phyloP scores from a whole-genome alignment of 2,113 vertebrate genomes.

The Oryzias celebensis region DNA sequence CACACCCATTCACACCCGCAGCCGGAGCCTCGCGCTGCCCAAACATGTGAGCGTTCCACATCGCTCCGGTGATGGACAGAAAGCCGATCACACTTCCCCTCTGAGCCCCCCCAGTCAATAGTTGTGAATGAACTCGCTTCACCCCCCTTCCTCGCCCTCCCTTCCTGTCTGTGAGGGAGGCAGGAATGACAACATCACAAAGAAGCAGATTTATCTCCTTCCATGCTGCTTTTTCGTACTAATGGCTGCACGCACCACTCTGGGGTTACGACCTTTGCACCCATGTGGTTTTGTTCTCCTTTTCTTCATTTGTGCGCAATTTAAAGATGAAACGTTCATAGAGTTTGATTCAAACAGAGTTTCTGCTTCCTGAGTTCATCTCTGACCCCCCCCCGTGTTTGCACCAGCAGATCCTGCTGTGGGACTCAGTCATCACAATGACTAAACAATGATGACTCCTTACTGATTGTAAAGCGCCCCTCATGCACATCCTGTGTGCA shows the following conservation, averaged over 20 bases:
- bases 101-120: slow-evolving; percentile 49
- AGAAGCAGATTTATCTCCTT: too few relatives aligned
- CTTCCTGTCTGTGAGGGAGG: slow-evolving; percentile 6
- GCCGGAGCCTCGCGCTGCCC: slow-evolving; percentile 25
- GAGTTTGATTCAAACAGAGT: background rate
- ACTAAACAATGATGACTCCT: slow-evolving; percentile 10
- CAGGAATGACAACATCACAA: background rate
- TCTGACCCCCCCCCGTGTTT: background rate
- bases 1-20: slow-evolving; percentile 28
- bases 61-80: slow-evolving; percentile 59
- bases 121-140: slow-evolving; percentile 57
- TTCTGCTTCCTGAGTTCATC: background rate
- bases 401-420: background rate
- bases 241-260: too few relatives aligned
- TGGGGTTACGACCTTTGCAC: too few relatives aligned
- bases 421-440: slow-evolving; percentile 1
- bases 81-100: slow-evolving; percentile 56
- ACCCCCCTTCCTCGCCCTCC: background rate
- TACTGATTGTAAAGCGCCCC: slow-evolving; percentile 1
- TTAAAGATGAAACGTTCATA: background rate
- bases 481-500: slow-evolving; percentile 31
- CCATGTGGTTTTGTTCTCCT: background rate
- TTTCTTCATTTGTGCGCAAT: background rate
- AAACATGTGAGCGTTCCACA: slow-evolving; percentile 56
- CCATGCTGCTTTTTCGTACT: too few relatives aligned